phyloP scores from a whole-genome alignment of 2,888 invertebrate species.

The Ophioninae sp. region DNA sequence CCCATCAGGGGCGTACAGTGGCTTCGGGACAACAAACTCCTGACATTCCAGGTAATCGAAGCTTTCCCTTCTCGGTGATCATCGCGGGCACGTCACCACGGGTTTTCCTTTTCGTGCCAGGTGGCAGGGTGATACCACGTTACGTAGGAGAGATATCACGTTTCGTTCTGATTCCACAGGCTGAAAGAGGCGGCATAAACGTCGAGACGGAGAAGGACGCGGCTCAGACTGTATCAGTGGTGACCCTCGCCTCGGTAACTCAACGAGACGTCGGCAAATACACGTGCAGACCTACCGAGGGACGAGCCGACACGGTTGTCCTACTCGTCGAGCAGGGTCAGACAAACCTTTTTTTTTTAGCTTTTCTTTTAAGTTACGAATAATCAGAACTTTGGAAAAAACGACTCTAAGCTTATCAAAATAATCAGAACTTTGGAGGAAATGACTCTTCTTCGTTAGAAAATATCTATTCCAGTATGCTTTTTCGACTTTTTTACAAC shows the following conservation, averaged over 20 bases:
- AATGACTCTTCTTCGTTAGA: no score
- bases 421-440: no score
- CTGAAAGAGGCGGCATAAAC: slow-evolving; percentile 84
- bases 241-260: slow-evolving; percentile 84
- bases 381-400: neutral
- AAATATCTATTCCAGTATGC: no score
- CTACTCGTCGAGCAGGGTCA: slow-evolving; percentile 86
- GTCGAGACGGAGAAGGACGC: slow-evolving; percentile 86
- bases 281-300: slow-evolving; percentile 86
- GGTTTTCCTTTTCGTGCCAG: slow-evolving; percentile 3
- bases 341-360: slow-evolving; percentile 35
- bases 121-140: slow-evolving; percentile 20
- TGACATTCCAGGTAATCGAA: slow-evolving; percentile 82
- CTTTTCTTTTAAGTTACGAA: neutral
- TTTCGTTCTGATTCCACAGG: slow-evolving; percentile 72
- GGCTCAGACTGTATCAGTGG: slow-evolving; percentile 83
- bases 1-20: slow-evolving; percentile 82
- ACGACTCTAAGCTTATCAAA: no score
- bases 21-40: slow-evolving; percentile 83
- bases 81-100: slow-evolving; percentile 35
- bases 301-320: slow-evolving; percentile 83
- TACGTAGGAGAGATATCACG: slow-evolving; percentile 36
- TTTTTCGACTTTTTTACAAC: no score
- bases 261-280: slow-evolving; percentile 84
- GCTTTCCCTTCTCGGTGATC: slow-evolving; percentile 41